Percentiles rank a stretch among this genome's conserved stretches.
phyloP scores from a whole-genome alignment of 2,797 vertebrate genomes.

The Antrozous pallidus region DNA sequence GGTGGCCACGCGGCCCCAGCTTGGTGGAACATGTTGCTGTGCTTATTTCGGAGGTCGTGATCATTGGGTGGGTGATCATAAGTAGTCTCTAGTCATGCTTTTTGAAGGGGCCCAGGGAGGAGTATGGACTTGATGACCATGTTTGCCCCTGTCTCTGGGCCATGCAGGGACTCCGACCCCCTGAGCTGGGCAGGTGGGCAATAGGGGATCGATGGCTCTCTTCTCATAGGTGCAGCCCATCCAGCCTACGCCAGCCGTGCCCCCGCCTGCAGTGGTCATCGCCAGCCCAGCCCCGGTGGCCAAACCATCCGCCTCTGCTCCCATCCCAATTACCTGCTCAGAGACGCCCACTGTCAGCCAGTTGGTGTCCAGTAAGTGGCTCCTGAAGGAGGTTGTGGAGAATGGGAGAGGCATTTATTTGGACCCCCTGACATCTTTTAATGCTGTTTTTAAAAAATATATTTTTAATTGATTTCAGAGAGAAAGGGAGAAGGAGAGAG shows the following conservation, averaged over 20 bases:
- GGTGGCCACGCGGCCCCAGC: not conserved
- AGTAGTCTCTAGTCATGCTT: not conserved
- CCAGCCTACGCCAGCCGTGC: slow-evolving; percentile 75
- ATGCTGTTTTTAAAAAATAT: not conserved
- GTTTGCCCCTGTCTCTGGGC: not conserved
- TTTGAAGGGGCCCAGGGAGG: not conserved
- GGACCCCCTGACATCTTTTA: not conserved
- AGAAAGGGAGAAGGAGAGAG: too few relatives aligned
- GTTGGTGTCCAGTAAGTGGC: slow-evolving; percentile 92
- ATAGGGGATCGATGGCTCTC: not conserved
- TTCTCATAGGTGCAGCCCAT: slow-evolving; percentile 82
- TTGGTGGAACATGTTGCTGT: not conserved
- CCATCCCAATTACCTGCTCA: slow-evolving; percentile 88
- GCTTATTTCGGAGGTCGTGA: not conserved
- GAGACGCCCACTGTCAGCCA: slow-evolving; percentile 95
- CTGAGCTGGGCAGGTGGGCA: not conserved
- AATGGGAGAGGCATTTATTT: not conserved
- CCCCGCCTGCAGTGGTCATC: slow-evolving; percentile 88
- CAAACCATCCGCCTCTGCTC: slow-evolving; percentile 77
- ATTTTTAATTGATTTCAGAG: too few relatives aligned
- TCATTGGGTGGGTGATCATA: not conserved
- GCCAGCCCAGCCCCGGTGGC: slow-evolving; percentile 82
- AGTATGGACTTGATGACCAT: not conserved
- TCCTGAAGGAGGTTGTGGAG: not conserved
- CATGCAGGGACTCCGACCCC: not conserved